These are phyloP conservation scores for Drosophila littoralis DNA, from an alignment of 1,140 invertebrate genomes.

Conservation along the genomic window DNA sequence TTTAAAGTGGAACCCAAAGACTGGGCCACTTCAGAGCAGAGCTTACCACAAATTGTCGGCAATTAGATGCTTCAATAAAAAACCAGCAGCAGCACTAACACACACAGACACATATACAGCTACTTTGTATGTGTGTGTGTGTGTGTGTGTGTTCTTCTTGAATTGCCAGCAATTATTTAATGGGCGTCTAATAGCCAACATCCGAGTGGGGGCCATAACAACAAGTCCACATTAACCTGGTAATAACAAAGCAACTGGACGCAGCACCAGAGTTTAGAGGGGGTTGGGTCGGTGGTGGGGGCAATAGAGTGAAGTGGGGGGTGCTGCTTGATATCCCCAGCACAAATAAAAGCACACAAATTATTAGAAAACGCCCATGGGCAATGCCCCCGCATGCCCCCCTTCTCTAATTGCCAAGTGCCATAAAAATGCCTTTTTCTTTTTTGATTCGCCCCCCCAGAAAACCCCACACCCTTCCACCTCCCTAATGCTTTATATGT, in stretches of 20 bases:
- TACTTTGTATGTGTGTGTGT: conserved; percentile 14
- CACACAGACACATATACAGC: conserved; percentile 47
- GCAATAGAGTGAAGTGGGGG: neutral
- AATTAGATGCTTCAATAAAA: conserved; percentile 72
- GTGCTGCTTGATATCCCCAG: conserved; percentile 55
- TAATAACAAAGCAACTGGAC: conserved; percentile 46
- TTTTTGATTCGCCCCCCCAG: neutral
- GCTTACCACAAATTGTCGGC: conserved; percentile 63
- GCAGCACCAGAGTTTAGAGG: conserved; percentile 13
- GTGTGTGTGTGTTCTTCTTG: conserved; percentile 53
- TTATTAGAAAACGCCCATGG: conserved; percentile 62
- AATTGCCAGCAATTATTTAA: conserved; percentile 82
- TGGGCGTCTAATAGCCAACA: conserved; percentile 80
- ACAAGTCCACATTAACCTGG: conserved; percentile 72
- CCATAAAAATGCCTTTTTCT: conserved; percentile 67
- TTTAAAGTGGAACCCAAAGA: conserved; percentile 57
- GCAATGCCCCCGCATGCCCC: neutral
- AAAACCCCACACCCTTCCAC: neutral
- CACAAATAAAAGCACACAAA: conserved; percentile 76
- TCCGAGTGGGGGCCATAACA: conserved; percentile 78
- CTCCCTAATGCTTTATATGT: conserved; percentile 56
- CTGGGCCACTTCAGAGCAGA: conserved; percentile 28
- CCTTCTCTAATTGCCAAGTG: conserved; percentile 72
- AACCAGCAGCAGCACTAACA: conserved; percentile 28
- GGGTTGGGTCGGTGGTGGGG: neutral